Evolutionary conservation across 37 sponge, comb jelly and placozoan genomes (phyloP).

Genomic region (Haliclona indistincta): DNA sequence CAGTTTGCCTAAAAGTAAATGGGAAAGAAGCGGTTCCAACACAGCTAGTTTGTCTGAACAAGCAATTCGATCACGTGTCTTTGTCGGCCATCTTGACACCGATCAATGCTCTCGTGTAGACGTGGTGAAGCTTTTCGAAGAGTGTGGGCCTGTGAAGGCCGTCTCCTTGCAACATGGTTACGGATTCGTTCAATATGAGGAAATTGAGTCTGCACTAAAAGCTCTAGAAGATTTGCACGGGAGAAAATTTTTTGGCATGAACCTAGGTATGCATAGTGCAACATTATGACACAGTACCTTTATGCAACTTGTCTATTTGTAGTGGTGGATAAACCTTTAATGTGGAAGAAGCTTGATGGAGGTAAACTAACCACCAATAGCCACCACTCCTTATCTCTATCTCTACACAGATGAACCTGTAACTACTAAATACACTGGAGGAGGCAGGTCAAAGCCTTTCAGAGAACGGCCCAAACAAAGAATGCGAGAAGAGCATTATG

Average conservation of each 20-base stretch:
- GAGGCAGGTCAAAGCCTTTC: too few species aligned
- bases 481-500: too few species aligned
- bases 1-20: neutral
- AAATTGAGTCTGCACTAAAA: slow-evolving; percentile 29
- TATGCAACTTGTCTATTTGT: neutral
- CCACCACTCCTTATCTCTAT: neutral
- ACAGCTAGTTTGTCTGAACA: neutral
- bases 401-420: neutral
- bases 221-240: slow-evolving; percentile 50
- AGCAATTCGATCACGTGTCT: slow-evolving; percentile 37
- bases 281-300: neutral
- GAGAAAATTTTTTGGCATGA: slow-evolving; percentile 32
- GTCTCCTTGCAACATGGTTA: slow-evolving; percentile 54
- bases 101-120: slow-evolving; percentile 11
- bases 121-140: slow-evolving; percentile 24
- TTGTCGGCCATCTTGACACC: slow-evolving; percentile 61
- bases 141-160: slow-evolving; percentile 41
- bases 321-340: slow-evolving; percentile 61
- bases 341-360: slow-evolving; percentile 38
- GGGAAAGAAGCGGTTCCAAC: neutral
- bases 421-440: too few species aligned
- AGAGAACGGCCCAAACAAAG: too few species aligned
- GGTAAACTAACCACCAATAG: neutral
- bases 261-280: slow-evolving; percentile 36
- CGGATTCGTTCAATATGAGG: slow-evolving; percentile 66